These are phyloP conservation scores for Aelia acuminata DNA, from an alignment of 2,888 invertebrate species.

Conservation along the genomic window DNA sequence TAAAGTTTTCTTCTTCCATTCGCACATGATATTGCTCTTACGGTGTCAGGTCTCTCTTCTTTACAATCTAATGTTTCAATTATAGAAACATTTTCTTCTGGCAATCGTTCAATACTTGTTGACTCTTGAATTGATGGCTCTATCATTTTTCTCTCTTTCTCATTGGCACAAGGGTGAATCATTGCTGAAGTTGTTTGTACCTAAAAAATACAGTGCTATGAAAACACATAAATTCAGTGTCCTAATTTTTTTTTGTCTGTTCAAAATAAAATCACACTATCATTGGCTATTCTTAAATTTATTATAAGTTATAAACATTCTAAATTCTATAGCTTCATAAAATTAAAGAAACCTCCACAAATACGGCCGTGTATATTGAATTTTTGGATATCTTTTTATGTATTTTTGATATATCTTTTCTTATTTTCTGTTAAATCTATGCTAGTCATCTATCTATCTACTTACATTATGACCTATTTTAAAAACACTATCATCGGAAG, in stretches of 20 bases:
- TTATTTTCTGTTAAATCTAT: neutral
- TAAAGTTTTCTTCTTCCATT: conserved; percentile 82
- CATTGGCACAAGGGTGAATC: conserved; percentile 75
- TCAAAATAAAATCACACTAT: neutral
- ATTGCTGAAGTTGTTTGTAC: conserved; percentile 79
- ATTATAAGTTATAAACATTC: neutral
- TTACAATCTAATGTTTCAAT: conserved; percentile 82
- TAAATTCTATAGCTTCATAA: neutral
- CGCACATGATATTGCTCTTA: conserved; percentile 74
- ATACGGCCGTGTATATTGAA: neutral
- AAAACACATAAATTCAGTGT: no score
- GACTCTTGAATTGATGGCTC: conserved; percentile 66
- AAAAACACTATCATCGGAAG: conserved; percentile 60
- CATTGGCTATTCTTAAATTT: neutral
- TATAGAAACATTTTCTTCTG: conserved; percentile 88
- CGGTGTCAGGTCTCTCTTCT: conserved; percentile 77
- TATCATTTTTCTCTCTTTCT: conserved; percentile 55
- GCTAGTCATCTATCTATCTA: neutral
- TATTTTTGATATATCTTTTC: neutral
- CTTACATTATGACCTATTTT: conserved; percentile 53
- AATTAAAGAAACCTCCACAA: neutral
- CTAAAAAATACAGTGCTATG: conserved; percentile 66
- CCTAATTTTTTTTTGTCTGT: neutral
- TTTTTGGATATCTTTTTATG: neutral
- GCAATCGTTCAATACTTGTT: conserved; percentile 79